Percentiles rank a stretch among this genome's conserved stretches.
Conservation (phyloP, 1,140 invertebrate species). For the Trypoxylus dichotomus region DNA sequence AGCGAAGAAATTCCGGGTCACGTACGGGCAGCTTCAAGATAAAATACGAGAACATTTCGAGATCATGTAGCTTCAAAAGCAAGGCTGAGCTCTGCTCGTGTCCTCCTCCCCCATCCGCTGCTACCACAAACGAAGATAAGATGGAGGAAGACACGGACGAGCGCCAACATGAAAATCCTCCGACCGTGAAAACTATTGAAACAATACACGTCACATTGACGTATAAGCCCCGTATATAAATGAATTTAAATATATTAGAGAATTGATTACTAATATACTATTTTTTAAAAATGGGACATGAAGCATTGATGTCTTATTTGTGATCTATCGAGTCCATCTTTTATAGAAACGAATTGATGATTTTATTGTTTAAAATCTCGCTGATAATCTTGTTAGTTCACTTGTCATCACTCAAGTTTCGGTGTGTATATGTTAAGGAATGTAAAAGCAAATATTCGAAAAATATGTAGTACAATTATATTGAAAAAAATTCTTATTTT, state of each 20-base stretch:
- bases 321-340: slow-evolving; percentile 12
- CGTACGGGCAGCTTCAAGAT: slow-evolving; percentile 56
- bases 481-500: neutral
- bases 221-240: slow-evolving; percentile 67
- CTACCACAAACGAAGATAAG: slow-evolving; percentile 27
- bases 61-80: slow-evolving; percentile 51
- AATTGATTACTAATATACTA: slow-evolving; percentile 26
- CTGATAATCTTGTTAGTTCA: neutral
- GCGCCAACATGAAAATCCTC: slow-evolving; percentile 46
- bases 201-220: slow-evolving; percentile 67
- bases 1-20: slow-evolving; percentile 53
- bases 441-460: neutral
- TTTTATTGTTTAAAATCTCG: neutral
- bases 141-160: slow-evolving; percentile 39
- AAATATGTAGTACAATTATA: neutral
- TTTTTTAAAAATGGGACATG: neutral
- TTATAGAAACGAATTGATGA: neutral
- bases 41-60: slow-evolving; percentile 54
- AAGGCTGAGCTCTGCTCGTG: slow-evolving; percentile 49
- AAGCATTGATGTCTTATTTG: neutral
- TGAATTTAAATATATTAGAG: slow-evolving; percentile 6
- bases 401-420: neutral
- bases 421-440: neutral
- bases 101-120: slow-evolving; percentile 33
- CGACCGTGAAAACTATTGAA: slow-evolving; percentile 64